These are phyloP conservation scores for Diarsia brunnea DNA, from an alignment of 2,888 invertebrate genomes.

Conservation along the genomic window DNA sequence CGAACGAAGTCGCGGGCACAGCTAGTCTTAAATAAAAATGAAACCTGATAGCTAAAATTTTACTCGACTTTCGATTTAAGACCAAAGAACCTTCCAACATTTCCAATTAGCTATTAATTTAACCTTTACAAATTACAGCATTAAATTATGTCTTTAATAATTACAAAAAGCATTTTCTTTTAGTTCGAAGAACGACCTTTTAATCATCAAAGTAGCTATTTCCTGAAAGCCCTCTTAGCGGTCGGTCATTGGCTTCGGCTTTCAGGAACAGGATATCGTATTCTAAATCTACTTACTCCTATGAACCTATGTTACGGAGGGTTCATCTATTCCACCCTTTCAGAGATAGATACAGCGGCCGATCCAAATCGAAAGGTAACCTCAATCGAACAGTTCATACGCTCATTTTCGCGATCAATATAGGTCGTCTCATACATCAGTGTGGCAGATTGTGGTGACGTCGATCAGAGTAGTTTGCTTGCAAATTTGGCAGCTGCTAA, in stretches of 20 bases:
- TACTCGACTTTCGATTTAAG: slow-evolving; percentile 13
- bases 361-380: slow-evolving; percentile 37
- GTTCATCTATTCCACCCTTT: slow-evolving; percentile 11
- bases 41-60: slow-evolving; percentile 36
- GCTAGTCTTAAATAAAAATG: slow-evolving; percentile 47
- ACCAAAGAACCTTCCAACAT: slow-evolving; percentile 9
- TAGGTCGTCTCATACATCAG: slow-evolving; percentile 75
- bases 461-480: slow-evolving; percentile 83
- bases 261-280: slow-evolving; percentile 10
- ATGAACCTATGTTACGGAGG: not conserved
- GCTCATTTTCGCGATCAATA: slow-evolving; percentile 70
- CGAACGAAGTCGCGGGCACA: too few relatives aligned
- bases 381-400: slow-evolving; percentile 42
- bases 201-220: not conserved
- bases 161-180: slow-evolving; percentile 6
- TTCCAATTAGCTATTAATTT: slow-evolving; percentile 40
- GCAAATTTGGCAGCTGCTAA: slow-evolving; percentile 85
- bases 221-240: not conserved
- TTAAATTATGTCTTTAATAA: slow-evolving; percentile 16
- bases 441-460: slow-evolving; percentile 82
- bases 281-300: slow-evolving; percentile 1
- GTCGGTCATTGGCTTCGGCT: slow-evolving; percentile 14
- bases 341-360: not conserved
- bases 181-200: slow-evolving; percentile 2
- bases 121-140: slow-evolving; percentile 35